Conservation (phyloP, 2,113 vertebrate genomes). For the Chionis minor region DNA sequence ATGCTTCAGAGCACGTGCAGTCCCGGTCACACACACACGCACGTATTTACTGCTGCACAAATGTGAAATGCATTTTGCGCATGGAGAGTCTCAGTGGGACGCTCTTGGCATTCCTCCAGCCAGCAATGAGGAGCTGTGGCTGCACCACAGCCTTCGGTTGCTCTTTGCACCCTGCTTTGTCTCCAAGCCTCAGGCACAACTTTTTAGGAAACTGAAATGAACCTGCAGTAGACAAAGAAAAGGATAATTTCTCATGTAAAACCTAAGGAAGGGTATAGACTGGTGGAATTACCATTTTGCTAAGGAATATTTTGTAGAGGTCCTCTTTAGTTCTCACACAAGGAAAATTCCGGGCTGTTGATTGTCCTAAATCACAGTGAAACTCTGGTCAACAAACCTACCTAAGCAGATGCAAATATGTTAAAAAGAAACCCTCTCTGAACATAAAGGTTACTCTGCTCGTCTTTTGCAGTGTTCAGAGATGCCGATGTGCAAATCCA, state of each 20-base stretch:
- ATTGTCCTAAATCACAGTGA: not conserved
- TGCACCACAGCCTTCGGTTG: not conserved
- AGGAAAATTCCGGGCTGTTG: not conserved
- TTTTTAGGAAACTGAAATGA: not conserved
- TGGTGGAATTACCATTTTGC: not conserved
- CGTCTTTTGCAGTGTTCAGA: not conserved
- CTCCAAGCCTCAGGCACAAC: not conserved
- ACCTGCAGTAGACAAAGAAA: not conserved
- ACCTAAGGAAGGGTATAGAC: not conserved
- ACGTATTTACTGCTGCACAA: not conserved
- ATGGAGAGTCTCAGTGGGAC: not conserved
- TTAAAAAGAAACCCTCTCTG: not conserved
- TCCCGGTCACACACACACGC: not conserved
- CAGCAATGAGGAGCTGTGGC: accelerated
- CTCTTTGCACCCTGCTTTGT: not conserved
- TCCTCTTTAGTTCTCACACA: not conserved
- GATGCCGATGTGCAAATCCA: not conserved
- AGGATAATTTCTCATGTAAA: not conserved
- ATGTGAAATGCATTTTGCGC: accelerated
- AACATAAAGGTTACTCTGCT: not conserved
- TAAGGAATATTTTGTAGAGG: not conserved
- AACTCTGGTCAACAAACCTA: not conserved
- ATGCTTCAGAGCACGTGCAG: not conserved
- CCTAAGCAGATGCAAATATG: not conserved
- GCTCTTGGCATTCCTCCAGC: not conserved